phyloP scores from a whole-genome alignment of 2,797 vertebrate genomes.

The Nothura maculosa region DNA sequence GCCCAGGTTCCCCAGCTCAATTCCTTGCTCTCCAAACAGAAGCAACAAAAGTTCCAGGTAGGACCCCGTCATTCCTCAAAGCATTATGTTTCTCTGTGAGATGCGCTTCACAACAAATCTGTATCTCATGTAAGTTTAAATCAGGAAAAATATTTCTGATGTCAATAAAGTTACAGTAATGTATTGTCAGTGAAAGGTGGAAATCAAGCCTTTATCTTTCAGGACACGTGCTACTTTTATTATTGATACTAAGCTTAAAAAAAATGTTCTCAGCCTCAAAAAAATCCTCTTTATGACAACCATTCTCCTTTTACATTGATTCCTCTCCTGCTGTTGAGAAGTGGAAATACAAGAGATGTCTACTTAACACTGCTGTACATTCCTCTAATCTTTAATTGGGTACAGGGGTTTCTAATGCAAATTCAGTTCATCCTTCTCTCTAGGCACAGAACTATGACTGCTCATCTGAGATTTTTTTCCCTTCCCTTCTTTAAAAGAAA shows the following conservation, averaged over 20 bases:
- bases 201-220: neutral
- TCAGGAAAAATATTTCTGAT: neutral
- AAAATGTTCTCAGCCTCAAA: neutral
- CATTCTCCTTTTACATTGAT: neutral
- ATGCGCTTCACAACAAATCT: neutral
- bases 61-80: rapidly evolving
- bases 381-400: neutral
- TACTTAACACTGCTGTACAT: neutral
- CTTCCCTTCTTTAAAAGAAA: conserved; percentile 10
- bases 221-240: rapidly evolving
- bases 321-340: neutral
- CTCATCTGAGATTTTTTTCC: conserved; percentile 16
- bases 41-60: too few relatives aligned
- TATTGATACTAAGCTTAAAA: neutral
- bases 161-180: neutral
- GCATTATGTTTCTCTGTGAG: neutral
- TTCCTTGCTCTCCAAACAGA: neutral
- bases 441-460: neutral
- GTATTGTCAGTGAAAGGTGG: neutral
- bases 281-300: neutral
- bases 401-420: conserved; percentile 37
- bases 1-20: neutral
- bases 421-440: conserved; percentile 10
- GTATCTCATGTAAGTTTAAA: neutral
- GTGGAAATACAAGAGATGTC: neutral